Evolutionary conservation across 2,888 invertebrate genomes (phyloP).

Genomic region (Panopea generosa): DNA sequence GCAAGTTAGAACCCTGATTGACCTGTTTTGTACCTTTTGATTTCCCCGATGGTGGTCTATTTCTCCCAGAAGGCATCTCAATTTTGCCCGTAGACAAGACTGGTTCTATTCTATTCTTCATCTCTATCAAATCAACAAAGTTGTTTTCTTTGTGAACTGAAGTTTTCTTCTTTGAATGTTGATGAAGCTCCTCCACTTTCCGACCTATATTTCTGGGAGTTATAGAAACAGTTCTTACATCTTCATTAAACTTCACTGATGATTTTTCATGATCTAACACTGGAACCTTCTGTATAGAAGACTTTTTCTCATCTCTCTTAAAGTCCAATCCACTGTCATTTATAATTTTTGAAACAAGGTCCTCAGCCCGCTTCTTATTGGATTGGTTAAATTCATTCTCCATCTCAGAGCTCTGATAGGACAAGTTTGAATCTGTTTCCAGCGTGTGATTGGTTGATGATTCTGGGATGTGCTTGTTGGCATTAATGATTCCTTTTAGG

Average conservation of each 20-base stretch:
- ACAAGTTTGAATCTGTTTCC: background rate
- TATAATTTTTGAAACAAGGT: constrained; percentile 36
- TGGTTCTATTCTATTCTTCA: constrained; percentile 58
- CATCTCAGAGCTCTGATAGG: constrained; percentile 10
- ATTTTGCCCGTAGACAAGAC: constrained; percentile 43
- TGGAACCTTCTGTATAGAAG: constrained; percentile 5
- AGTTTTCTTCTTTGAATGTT: constrained; percentile 36
- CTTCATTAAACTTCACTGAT: constrained; percentile 68
- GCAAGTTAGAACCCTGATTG: background rate
- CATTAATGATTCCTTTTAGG: constrained; percentile 43
- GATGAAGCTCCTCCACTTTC: constrained; percentile 62
- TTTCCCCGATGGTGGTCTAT: constrained; percentile 53
- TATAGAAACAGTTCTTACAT: constrained; percentile 72
- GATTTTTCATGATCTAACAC: constrained; percentile 48
- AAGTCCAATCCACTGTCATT: constrained; percentile 46
- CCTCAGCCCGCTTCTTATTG: background rate
- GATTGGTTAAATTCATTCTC: too few relatives aligned
- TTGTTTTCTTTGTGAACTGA: constrained; percentile 20
- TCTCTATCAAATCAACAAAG: constrained; percentile 62
- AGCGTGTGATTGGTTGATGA: constrained; percentile 11
- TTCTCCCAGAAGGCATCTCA: constrained; percentile 23
- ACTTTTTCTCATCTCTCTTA: constrained; percentile 16
- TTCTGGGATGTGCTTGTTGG: constrained; percentile 37
- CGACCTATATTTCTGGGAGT: constrained; percentile 73
- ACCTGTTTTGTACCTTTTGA: background rate